Evolutionary conservation across 2,797 vertebrate species (phyloP).

Genomic region (Enteromius afrohamiltoni): DNA sequence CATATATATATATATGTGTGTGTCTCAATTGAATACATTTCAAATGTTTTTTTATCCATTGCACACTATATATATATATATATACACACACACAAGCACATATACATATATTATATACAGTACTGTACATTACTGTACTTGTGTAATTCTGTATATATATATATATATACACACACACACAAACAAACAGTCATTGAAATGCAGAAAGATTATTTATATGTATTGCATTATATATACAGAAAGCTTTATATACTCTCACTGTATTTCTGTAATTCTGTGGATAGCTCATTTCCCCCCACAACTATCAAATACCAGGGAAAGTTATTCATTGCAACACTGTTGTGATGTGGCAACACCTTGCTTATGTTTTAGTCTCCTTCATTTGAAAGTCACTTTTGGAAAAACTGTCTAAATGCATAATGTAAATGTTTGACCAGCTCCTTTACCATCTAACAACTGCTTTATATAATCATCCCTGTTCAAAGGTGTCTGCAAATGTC

Average conservation of each 20-base stretch:
- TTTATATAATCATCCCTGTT: neutral
- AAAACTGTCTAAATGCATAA: neutral
- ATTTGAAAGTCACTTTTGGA: neutral
- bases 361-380: neutral
- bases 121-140: too few relatives aligned
- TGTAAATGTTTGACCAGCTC: conserved; percentile 18
- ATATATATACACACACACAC: too few relatives aligned
- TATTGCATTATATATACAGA: neutral
- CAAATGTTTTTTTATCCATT: too few relatives aligned
- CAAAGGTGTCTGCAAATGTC: conserved; percentile 29
- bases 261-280: too few relatives aligned
- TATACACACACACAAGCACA: too few relatives aligned
- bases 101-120: too few relatives aligned
- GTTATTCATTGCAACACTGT: neutral
- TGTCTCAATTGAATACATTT: too few relatives aligned
- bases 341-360: neutral
- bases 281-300: neutral
- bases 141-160: too few relatives aligned
- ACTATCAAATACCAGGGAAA: neutral
- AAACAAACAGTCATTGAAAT: too few relatives aligned
- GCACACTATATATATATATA: too few relatives aligned
- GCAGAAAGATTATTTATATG: too few relatives aligned
- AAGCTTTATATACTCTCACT: neutral
- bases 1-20: too few relatives aligned
- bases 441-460: neutral